Base-by-base conservation (phyloP, 2,113 vertebrate species). In the Sterrhoptilus dennistouni region DNA sequence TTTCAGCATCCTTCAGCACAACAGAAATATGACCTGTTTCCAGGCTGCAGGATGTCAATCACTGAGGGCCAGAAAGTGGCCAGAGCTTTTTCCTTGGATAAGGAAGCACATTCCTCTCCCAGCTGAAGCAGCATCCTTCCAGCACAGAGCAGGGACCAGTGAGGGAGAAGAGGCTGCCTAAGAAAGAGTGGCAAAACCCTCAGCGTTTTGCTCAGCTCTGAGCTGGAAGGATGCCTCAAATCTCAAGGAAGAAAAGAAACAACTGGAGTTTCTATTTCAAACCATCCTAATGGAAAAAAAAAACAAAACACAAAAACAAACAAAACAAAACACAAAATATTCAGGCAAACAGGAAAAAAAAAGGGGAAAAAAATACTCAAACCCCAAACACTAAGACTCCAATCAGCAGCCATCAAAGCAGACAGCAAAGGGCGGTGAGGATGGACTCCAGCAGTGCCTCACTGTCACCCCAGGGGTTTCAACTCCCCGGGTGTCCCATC, bases 231-330 rank as follows among this genome's bases (percentile, higher is more conserved):
- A 47, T 13, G 50, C 42, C 47, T 90, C 54, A 31, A 31, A 70
- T 14, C 60, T 77, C 68, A 75, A 83, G 59, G 70, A 86, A 71
- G 35, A 44, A 64, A 80, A 81, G 47, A 90, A 85, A 52, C 36
- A 88, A 63, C 47, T 18, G 60, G 29, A 89, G 63, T 66, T 95
- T 63, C 86, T 47, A 89, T 68, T 83, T 70, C 77, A 94, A 96
- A 85, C 27, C 54, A 71, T 71, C n/a, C 89, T 45, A 89, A 72
- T 1, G 0, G 6, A 14, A 83, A 50, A 14, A n/a, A 42, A n/a
- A 33, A 12, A 6, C 12, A 17, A 44, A 7, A 24, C 10, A 54
- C n/a, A n/a, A n/a, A 54, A 53, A 31, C 6, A 11, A 18, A 31
- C 6, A 53, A 11, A 54, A 29, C 19, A 9, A 57, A 29, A 29